A percentile compares a stretch with the other conserved stretches of the same genome.
phyloP scores from a whole-genome alignment of 2,888 invertebrate species.

The Chrysomela aeneicollis region DNA sequence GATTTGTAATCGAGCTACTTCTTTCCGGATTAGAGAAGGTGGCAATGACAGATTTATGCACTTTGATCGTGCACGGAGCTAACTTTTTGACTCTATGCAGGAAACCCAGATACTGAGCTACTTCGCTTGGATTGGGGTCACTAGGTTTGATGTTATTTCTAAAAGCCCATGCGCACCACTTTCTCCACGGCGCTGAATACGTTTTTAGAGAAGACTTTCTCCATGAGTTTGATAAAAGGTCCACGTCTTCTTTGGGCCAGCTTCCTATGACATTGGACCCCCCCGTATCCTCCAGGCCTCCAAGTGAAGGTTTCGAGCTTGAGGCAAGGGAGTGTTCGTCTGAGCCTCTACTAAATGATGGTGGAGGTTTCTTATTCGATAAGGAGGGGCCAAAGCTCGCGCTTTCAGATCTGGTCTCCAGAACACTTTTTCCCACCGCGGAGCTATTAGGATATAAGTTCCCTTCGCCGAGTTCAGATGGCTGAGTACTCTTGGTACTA shows the following conservation, averaged over 20 bases:
- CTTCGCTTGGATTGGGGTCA: conserved; percentile 13
- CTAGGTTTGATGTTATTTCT: conserved; percentile 6
- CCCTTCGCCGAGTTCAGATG: conserved; percentile 44
- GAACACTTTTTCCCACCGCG: conserved; percentile 44
- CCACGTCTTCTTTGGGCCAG: conserved; percentile 38
- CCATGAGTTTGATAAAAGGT: conserved; percentile 33
- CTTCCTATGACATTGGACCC: conserved; percentile 36
- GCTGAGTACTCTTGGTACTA: conserved; percentile 45
- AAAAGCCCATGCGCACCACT: conserved; percentile 21
- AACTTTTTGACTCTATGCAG: conserved; percentile 20
- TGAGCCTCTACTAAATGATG: conserved; percentile 33
- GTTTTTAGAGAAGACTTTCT: conserved; percentile 33
- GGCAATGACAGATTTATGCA: conserved; percentile 28
- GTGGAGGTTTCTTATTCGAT: conserved; percentile 35
- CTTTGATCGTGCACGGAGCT: conserved; percentile 16
- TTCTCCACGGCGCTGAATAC: conserved; percentile 31
- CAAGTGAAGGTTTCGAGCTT: conserved; percentile 39
- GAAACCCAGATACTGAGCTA: conserved; percentile 22
- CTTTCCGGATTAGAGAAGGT: conserved; percentile 23
- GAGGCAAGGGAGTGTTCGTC: conserved; percentile 35
- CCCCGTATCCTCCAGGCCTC: conserved; percentile 47
- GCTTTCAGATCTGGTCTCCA: conserved; percentile 50
- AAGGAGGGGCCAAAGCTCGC: conserved; percentile 46
- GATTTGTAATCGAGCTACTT: conserved; percentile 13
- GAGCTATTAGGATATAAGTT: conserved; percentile 43